phyloP scores from a whole-genome alignment of 2,113 vertebrate species.

The Spheniscus mendiculus region DNA sequence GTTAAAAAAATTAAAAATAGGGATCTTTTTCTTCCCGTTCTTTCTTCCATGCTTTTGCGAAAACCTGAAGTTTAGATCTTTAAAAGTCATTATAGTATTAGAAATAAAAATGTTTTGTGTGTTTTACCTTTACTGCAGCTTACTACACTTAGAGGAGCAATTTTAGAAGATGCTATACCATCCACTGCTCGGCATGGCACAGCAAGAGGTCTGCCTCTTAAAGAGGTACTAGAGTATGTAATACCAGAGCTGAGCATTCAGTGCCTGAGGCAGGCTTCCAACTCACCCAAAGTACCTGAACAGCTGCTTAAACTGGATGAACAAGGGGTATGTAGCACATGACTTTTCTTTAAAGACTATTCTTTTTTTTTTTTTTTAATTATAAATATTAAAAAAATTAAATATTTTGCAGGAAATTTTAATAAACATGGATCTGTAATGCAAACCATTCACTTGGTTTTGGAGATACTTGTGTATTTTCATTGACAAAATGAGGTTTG shows the following conservation, averaged over 20 bases:
- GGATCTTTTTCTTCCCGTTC: not conserved
- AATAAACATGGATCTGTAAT: not conserved
- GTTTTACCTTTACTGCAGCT: slow-evolving; percentile 73
- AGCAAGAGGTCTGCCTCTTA: slow-evolving; percentile 91
- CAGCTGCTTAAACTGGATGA: slow-evolving; percentile 96
- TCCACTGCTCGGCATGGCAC: slow-evolving; percentile 93
- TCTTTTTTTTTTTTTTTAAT: too few relatives aligned
- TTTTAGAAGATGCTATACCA: slow-evolving; percentile 93
- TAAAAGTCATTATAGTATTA: not conserved
- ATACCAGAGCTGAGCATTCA: slow-evolving; percentile 92
- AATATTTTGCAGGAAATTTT: not conserved
- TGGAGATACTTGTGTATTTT: not conserved
- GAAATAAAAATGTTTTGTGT: not conserved
- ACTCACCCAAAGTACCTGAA: slow-evolving; percentile 89
- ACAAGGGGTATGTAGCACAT: slow-evolving; percentile 86
- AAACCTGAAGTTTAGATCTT: not conserved
- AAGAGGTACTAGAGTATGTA: slow-evolving; percentile 94
- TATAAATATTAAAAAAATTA: not conserved
- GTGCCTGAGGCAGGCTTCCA: slow-evolving; percentile 89
- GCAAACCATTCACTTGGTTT: not conserved
- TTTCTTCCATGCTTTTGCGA: not conserved
- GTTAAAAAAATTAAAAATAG: not conserved
- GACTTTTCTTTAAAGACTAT: not conserved
- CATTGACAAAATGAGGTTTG: not conserved
- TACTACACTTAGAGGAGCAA: slow-evolving; percentile 93